Base-by-base conservation (phyloP, 2,113 vertebrate genomes). In the Calidris pygmaea region DNA sequence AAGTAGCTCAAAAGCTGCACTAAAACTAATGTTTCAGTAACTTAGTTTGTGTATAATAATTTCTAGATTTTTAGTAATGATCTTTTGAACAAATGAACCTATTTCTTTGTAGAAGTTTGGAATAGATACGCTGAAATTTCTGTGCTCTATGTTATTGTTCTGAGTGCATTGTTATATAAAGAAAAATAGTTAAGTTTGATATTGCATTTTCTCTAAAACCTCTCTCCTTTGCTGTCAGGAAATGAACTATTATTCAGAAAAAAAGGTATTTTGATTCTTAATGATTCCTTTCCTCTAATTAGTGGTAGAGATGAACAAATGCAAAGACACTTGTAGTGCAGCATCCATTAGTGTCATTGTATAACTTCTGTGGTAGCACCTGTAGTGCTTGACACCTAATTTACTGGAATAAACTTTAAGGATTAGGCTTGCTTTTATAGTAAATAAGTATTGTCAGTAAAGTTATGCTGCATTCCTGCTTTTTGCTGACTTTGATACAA, bases 201-300 rank as follows among this genome's bases (percentile, higher is more conserved):
- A 26, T 14, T 37, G 7, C 24, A 5, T 91, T 81, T 96, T 89
- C 68, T 90, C 73, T 78, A 35, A 90, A 95, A 62, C 37, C 12
- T 91, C 55, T 94, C 81, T 95, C 77, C 74, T 95, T 85, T 96
- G 81, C 91, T 96, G 39, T 90, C 85, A 94, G 95, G 75, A 78
- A 80, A 88, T 73, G 74, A 96, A 76, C 89, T 96, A 79, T 35
- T 92, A 52, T 91, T 93, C 71, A 87, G 93, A 85, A 96, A 81
- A 89, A 96, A 91, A 95, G 82, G 67, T 97, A 91, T 68, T 89
- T 91, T 34, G 4, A 22, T 87, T 93, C 74, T 70, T 89, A 76
- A 85, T 58, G 53, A 83, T 20, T 83, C 13, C 12, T 74, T 94
- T 71, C 22, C 11, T 85, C 22, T 85, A 83, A 50, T 74, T 65